Conservation (phyloP, 1,140 invertebrate species). For the Latrodectus geometricus region DNA sequence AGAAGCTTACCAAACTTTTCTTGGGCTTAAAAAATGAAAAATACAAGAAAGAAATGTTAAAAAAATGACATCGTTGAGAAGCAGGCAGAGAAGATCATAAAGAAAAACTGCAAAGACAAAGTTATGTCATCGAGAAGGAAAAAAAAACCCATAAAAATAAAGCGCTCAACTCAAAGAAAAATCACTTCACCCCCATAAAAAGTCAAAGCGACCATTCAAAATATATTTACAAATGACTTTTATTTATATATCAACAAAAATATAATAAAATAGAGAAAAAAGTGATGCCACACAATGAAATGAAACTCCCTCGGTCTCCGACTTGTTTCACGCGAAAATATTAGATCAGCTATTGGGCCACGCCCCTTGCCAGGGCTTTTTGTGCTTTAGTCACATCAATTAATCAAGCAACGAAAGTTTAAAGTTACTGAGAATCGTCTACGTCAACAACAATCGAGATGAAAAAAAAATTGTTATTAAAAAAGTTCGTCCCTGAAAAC, state of each 20-base stretch:
- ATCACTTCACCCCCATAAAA: constrained; percentile 29
- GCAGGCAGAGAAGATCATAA: neutral
- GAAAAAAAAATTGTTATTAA: neutral
- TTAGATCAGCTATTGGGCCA: constrained; percentile 42
- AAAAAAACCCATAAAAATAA: constrained; percentile 15
- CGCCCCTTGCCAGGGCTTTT: constrained; percentile 30
- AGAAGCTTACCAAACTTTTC: constrained; percentile 42
- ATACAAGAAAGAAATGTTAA: neutral
- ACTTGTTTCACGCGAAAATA: constrained; percentile 45
- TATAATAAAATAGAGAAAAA: neutral
- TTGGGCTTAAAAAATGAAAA: neutral
- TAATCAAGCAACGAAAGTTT: constrained; percentile 35
- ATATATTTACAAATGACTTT: constrained; percentile 38
- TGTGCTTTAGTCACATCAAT: constrained; percentile 46
- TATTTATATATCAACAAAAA: constrained; percentile 4
- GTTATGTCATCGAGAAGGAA: constrained; percentile 6
- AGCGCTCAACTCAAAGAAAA: constrained; percentile 1
- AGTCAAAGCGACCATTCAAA: neutral
- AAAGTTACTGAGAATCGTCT: neutral
- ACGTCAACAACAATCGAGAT: neutral
- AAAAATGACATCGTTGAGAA: constrained; percentile 3
- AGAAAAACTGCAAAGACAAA: constrained; percentile 27
- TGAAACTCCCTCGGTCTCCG: neutral
- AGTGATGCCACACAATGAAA: no score
- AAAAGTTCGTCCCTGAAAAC: constrained; percentile 5